Conservation (phyloP, 37 sponge, comb jelly and placozoan species). For the Agelas oroides region DNA sequence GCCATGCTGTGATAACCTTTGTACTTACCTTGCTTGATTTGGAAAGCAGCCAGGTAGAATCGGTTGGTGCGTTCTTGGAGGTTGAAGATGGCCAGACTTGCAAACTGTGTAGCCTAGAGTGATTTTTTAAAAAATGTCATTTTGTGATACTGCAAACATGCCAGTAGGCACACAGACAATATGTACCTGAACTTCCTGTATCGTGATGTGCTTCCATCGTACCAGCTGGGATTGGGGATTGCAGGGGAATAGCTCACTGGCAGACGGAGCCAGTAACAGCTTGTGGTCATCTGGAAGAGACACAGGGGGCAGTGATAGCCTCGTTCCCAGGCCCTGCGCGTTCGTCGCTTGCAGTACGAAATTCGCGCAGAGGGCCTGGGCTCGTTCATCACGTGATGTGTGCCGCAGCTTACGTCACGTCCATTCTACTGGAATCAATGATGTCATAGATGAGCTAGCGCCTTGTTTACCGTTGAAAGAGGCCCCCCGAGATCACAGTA, state of each 20-base stretch:
- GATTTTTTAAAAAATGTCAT: background rate
- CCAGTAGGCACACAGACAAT: background rate
- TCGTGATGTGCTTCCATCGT: constrained; percentile 45
- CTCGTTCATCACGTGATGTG: no score
- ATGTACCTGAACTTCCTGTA: constrained; percentile 41
- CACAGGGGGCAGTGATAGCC: no score
- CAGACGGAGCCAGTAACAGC: constrained; percentile 13
- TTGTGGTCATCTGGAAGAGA: constrained; percentile 8
- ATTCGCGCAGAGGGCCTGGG: no score
- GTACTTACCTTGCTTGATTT: constrained; percentile 55
- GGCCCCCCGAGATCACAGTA: no score
- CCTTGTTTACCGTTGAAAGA: no score
- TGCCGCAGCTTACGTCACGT: no score
- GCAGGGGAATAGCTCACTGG: constrained; percentile 5
- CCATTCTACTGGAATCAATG: no score
- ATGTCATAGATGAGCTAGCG: no score
- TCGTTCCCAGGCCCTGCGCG: no score
- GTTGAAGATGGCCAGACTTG: constrained; percentile 56
- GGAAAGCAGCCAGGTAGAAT: constrained; percentile 68
- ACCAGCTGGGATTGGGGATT: constrained; percentile 4
- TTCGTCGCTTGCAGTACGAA: no score
- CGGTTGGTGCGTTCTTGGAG: constrained; percentile 61
- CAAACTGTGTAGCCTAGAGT: constrained; percentile 33
- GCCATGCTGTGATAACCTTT: no score
- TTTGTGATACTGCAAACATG: background rate